Evolutionary conservation across 1,140 invertebrate species (phyloP).

Genomic region (Musca vetustissima): DNA sequence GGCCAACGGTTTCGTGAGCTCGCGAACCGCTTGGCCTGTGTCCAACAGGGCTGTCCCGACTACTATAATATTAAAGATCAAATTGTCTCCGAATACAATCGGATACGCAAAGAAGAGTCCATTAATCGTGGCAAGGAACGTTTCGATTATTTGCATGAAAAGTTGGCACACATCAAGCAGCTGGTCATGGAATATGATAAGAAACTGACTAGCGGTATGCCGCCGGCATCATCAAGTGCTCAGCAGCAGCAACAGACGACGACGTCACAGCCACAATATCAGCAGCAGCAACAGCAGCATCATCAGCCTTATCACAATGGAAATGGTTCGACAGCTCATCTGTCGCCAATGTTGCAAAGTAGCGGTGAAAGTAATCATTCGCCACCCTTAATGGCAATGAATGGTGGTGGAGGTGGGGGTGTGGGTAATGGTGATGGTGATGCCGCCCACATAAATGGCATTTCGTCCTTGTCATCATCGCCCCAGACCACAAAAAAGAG

Average conservation of each 20-base stretch:
- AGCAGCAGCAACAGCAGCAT: slow-evolving; percentile 17
- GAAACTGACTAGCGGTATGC: slow-evolving; percentile 42
- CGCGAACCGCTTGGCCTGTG: slow-evolving; percentile 49
- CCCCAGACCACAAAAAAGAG: slow-evolving; percentile 8
- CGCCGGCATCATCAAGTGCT: no score
- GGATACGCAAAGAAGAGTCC: slow-evolving; percentile 71
- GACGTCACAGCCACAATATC: slow-evolving; percentile 29
- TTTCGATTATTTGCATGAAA: slow-evolving; percentile 85
- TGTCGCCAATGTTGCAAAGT: slow-evolving; percentile 26
- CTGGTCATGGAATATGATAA: slow-evolving; percentile 81
- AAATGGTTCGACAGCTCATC: slow-evolving; percentile 13
- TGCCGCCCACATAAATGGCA: no score
- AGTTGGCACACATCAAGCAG: slow-evolving; percentile 86
- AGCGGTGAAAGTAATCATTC: slow-evolving; percentile 29
- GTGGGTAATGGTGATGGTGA: no score
- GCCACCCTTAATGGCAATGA: slow-evolving; percentile 12
- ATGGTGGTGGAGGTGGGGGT: background rate
- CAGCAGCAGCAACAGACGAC: slow-evolving; percentile 19
- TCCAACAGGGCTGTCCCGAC: slow-evolving; percentile 38
- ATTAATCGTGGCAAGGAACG: slow-evolving; percentile 71
- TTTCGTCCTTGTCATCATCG: background rate
- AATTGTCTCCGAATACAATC: slow-evolving; percentile 80
- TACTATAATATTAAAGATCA: slow-evolving; percentile 63
- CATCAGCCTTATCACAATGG: background rate
- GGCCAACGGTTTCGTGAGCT: slow-evolving; percentile 75